phyloP scores from a whole-genome alignment of 2,888 invertebrate genomes.

The Polia nebulosa region DNA sequence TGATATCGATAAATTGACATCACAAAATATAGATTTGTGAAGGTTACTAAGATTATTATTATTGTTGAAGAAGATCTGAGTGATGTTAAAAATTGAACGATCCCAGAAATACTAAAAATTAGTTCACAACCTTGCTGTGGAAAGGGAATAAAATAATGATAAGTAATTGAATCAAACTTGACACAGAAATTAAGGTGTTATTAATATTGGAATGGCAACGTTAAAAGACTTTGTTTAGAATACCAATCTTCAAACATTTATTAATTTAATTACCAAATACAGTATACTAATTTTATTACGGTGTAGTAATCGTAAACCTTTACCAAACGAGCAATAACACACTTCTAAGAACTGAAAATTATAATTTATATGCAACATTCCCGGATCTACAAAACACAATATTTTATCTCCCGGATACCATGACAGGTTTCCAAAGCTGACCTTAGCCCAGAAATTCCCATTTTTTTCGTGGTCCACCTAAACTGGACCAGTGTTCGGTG shows the following conservation, averaged over 20 bases:
- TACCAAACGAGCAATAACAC: conserved; percentile 3
- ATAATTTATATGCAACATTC: conserved; percentile 5
- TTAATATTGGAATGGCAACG: not conserved
- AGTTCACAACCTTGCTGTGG: not conserved
- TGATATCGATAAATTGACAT: conserved; percentile 5
- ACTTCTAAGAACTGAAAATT: not conserved
- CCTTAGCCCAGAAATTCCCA: conserved; percentile 41
- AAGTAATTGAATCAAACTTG: not conserved
- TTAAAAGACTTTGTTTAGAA: not conserved
- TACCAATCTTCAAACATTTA: not conserved
- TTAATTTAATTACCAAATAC: not conserved
- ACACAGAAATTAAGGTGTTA: not conserved
- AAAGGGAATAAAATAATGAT: conserved; percentile 3
- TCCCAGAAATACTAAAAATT: not conserved
- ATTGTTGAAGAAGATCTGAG: not conserved
- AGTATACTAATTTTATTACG: not conserved
- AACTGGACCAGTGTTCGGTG: conserved; percentile 24
- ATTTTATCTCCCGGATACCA: conserved; percentile 28
- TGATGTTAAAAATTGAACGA: not conserved
- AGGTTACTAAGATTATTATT: not conserved
- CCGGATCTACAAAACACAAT: not conserved
- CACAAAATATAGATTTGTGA: conserved; percentile 9
- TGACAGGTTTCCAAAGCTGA: conserved; percentile 12
- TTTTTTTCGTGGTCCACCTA: conserved; percentile 36
- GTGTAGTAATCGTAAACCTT: not conserved